Conservation (phyloP, 2,797 vertebrate genomes). For the Molossus molossus region DNA sequence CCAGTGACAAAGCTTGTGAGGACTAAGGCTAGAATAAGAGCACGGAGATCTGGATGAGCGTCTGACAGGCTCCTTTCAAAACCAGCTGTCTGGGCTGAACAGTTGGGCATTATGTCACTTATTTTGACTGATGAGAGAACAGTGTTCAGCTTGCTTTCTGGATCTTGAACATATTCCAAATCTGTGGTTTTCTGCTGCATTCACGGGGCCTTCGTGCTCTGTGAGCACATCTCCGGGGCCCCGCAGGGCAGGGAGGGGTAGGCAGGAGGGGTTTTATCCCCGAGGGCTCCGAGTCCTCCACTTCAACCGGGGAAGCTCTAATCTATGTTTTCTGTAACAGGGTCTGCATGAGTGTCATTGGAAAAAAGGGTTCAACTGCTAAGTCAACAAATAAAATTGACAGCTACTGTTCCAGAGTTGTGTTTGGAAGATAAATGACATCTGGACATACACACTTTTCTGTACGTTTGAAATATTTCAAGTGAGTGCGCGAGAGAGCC, state of each 20-base stretch:
- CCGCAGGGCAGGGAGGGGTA: fast-evolving
- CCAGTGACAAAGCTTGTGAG: background rate
- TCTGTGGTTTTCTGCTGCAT: background rate
- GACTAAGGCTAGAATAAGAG: background rate
- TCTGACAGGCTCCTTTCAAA: background rate
- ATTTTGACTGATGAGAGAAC: background rate
- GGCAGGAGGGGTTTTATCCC: background rate
- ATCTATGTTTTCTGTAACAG: background rate
- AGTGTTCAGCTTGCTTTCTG: background rate
- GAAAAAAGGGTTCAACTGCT: background rate
- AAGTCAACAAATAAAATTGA: conserved; percentile 49
- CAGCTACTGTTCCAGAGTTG: background rate
- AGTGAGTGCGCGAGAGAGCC: background rate
- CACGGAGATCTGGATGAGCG: background rate
- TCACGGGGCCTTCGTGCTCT: background rate
- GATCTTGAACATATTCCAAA: background rate
- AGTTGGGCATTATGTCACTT: background rate
- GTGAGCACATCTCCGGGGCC: background rate
- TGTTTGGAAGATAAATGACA: conserved; percentile 54
- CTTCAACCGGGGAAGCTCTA: background rate
- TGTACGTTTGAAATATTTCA: conserved; percentile 48
- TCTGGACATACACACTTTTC: background rate
- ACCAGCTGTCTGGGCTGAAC: background rate
- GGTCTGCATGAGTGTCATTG: background rate
- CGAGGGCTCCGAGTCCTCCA: background rate